phyloP scores from a whole-genome alignment of 1,140 invertebrate species.

The Solenopsis invicta region DNA sequence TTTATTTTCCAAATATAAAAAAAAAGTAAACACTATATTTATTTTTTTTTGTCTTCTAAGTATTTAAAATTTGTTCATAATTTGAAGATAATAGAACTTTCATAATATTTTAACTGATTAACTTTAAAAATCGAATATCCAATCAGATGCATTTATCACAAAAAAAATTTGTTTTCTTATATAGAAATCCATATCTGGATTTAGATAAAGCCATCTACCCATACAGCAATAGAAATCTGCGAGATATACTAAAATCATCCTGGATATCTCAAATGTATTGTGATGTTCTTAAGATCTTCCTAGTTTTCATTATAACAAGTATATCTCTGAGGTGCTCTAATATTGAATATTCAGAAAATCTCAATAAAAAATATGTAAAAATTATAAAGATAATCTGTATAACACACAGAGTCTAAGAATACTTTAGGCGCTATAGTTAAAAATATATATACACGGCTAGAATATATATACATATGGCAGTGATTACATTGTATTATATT shows the following conservation, averaged over 20 bases:
- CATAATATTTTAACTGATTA: slow-evolving; percentile 6
- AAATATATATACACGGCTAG: slow-evolving; percentile 19
- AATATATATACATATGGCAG: slow-evolving; percentile 31
- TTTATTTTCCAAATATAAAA: background rate
- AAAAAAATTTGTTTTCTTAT: background rate
- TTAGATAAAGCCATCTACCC: slow-evolving; percentile 15
- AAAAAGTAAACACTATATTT: background rate
- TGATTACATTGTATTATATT: slow-evolving; percentile 41
- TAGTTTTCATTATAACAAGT: slow-evolving; percentile 24
- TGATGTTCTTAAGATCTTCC: slow-evolving; percentile 13
- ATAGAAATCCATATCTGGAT: slow-evolving; percentile 22
- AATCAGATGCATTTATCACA: background rate
- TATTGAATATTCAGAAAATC: slow-evolving; percentile 11
- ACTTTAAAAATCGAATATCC: background rate
- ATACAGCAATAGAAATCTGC: slow-evolving; percentile 46
- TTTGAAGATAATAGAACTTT: slow-evolving; percentile 4
- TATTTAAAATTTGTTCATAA: slow-evolving; percentile 17
- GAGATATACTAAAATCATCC: slow-evolving; percentile 22
- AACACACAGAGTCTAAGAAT: slow-evolving; percentile 6
- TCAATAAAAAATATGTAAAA: slow-evolving; percentile 27
- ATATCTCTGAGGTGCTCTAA: slow-evolving; percentile 10
- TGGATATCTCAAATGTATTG: slow-evolving; percentile 19
- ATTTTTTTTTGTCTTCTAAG: background rate
- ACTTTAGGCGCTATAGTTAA: slow-evolving; percentile 47
- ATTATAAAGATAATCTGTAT: slow-evolving; percentile 15